A percentile compares a stretch with the other conserved stretches of the same genome.
Evolutionary conservation across 2,888 invertebrate species (phyloP).

Genomic region (Oxyscelio sp.): DNA sequence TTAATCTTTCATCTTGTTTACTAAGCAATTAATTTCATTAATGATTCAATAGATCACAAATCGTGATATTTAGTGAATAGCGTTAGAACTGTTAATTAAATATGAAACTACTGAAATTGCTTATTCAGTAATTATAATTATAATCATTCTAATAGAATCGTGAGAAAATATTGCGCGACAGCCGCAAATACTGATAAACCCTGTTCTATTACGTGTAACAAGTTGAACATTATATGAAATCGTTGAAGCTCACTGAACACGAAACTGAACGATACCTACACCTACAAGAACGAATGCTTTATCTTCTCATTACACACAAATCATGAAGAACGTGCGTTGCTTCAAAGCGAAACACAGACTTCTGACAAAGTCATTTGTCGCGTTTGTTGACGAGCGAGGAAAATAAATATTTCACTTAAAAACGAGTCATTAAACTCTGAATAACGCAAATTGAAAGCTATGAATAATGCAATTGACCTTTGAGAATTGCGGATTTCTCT

Average conservation of each 20-base stretch:
- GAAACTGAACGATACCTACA: conserved; percentile 19
- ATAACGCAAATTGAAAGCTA: conserved; percentile 50
- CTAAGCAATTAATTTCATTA: too few relatives aligned
- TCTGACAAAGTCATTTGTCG: conserved; percentile 27
- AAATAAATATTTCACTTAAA: conserved; percentile 44
- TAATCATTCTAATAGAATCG: background rate
- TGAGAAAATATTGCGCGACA: background rate
- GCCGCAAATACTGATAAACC: background rate
- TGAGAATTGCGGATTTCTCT: conserved; percentile 12
- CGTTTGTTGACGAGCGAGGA: background rate
- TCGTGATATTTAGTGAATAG: background rate
- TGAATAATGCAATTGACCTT: conserved; percentile 68
- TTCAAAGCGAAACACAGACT: background rate
- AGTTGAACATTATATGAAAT: background rate
- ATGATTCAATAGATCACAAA: too few relatives aligned
- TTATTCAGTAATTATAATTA: background rate
- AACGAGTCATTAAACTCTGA: conserved; percentile 52
- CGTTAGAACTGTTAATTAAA: background rate
- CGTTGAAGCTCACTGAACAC: background rate
- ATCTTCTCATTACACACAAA: background rate
- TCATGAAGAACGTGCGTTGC: background rate
- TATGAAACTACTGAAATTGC: background rate
- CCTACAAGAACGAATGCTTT: background rate
- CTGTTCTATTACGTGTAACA: background rate
- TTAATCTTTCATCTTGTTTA: too few relatives aligned